Conservation (phyloP, 1,140 invertebrate species). For the Lutraria rhynchaena region DNA sequence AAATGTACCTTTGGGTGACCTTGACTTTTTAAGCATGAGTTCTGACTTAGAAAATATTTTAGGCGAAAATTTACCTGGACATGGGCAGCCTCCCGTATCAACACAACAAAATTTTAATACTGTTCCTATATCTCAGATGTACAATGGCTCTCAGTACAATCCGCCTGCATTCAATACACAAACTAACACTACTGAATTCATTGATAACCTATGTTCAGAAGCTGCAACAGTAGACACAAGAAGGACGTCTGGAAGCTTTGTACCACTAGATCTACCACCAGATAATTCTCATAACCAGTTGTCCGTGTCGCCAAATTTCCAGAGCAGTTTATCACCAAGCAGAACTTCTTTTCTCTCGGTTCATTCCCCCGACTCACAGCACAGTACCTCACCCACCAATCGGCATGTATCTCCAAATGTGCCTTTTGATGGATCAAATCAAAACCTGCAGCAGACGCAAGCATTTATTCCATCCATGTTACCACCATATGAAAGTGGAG, state of each 20-base stretch:
- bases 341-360: background rate
- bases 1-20: slow-evolving; percentile 11
- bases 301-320: slow-evolving; percentile 37
- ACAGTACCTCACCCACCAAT: slow-evolving; percentile 35
- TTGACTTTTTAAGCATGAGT: slow-evolving; percentile 48
- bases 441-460: background rate
- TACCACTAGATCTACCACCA: background rate
- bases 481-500: background rate
- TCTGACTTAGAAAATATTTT: slow-evolving; percentile 35
- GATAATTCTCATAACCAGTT: slow-evolving; percentile 8
- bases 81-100: background rate
- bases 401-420: slow-evolving; percentile 8
- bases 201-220: slow-evolving; percentile 26
- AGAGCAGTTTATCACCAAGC: slow-evolving; percentile 9
- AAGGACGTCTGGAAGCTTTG: slow-evolving; percentile 9
- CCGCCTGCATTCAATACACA: background rate
- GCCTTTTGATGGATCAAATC: background rate
- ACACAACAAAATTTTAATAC: background rate
- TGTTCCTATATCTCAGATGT: background rate
- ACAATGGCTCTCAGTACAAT: background rate
- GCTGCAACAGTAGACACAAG: background rate
- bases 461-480: background rate
- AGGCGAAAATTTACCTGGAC: background rate
- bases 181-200: background rate
- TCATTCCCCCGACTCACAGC: slow-evolving; percentile 32